A percentile compares a stretch with the other conserved stretches of the same genome.
phyloP scores from a whole-genome alignment of 2,888 invertebrate genomes.

The Coremacera marginata region DNA sequence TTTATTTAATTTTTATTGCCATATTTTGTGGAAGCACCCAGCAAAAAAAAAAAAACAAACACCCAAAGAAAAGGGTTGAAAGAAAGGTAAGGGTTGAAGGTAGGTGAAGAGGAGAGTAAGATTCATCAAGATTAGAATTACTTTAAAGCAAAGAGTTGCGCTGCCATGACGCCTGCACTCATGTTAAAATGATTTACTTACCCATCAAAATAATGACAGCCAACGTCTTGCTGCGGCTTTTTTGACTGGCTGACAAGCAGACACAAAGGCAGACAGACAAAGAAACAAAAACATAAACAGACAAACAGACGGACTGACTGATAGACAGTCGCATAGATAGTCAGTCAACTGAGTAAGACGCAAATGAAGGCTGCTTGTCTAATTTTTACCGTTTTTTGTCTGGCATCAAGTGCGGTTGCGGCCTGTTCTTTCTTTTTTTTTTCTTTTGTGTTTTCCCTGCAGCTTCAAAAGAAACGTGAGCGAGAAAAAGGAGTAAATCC shows the following conservation, averaged over 20 bases:
- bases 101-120: not conserved
- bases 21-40: not conserved
- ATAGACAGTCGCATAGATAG: no score
- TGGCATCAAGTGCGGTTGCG: not conserved
- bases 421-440: not conserved
- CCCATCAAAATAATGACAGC: slow-evolving; percentile 34
- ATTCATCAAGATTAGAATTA: not conserved
- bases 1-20: slow-evolving; percentile 32
- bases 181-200: slow-evolving; percentile 54
- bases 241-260: not conserved
- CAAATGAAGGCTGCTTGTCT: not conserved
- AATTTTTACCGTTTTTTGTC: slow-evolving; percentile 8
- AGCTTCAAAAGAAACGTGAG: not conserved
- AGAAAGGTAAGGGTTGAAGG: not conserved
- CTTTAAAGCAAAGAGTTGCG: not conserved
- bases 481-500: not conserved
- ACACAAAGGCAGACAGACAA: not conserved
- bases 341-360: not conserved
- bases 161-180: slow-evolving; percentile 37
- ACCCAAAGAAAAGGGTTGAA: not conserved
- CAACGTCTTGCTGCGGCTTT: slow-evolving; percentile 29
- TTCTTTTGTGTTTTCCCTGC: not conserved
- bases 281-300: not conserved
- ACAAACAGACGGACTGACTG: not conserved
- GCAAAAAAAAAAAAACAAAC: not conserved